These are phyloP conservation scores for Myathropa florea DNA, from an alignment of 2,888 invertebrate species.

Conservation along the genomic window DNA sequence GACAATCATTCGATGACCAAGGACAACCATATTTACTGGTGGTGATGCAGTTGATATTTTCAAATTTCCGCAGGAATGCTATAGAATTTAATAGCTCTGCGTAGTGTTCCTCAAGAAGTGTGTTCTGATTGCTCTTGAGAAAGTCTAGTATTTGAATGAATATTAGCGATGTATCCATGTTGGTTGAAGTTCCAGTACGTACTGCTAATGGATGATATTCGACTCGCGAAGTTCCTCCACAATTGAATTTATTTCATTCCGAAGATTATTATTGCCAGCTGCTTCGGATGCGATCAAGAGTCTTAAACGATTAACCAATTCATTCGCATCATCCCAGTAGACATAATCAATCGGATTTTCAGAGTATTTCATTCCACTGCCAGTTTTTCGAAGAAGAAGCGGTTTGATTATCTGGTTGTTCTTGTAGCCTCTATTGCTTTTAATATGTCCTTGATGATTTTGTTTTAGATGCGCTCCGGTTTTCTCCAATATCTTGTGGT, in stretches of 20 bases:
- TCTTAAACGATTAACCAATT: slow-evolving; percentile 72
- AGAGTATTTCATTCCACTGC: no score
- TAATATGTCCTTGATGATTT: neutral
- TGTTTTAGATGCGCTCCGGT: neutral
- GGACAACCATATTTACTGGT: neutral
- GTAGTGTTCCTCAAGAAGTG: neutral
- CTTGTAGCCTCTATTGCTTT: neutral
- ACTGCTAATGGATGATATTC: neutral
- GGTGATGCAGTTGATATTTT: neutral
- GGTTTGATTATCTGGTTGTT: neutral
- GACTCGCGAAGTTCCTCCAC: neutral
- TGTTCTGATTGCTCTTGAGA: neutral
- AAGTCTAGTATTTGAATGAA: neutral
- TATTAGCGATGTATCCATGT: neutral
- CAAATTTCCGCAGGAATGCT: neutral
- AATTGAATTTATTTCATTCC: slow-evolving; percentile 4
- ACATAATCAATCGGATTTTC: no score
- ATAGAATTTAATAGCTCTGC: neutral
- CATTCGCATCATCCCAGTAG: no score
- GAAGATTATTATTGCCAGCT: slow-evolving; percentile 15
- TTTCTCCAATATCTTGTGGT: neutral
- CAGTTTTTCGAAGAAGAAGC: no score
- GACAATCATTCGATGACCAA: neutral
- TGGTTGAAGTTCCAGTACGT: neutral
- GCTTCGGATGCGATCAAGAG: slow-evolving; percentile 47